Evolutionary conservation across 2,888 invertebrate genomes (phyloP).

Genomic region (Drosophila trichaetosa): DNA sequence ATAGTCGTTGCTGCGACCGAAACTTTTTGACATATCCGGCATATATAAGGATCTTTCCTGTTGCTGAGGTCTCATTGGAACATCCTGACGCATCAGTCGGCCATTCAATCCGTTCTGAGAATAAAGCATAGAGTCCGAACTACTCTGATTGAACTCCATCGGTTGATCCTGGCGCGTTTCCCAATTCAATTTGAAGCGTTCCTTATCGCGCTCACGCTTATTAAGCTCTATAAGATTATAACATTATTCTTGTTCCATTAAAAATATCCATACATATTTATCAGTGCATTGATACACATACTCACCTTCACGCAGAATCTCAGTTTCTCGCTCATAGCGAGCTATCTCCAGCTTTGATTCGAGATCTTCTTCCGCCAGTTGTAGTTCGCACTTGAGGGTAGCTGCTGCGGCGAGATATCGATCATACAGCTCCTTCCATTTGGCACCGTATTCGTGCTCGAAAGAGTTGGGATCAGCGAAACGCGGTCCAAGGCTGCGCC

Average conservation of each 20-base stretch:
- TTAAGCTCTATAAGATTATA: constrained; percentile 20
- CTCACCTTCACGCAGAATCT: constrained; percentile 93
- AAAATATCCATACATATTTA: not conserved
- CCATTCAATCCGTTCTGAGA: not conserved
- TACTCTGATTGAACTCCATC: not conserved
- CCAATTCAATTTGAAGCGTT: constrained; percentile 34
- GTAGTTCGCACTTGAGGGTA: constrained; percentile 93
- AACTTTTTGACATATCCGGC: not conserved
- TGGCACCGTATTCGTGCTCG: constrained; percentile 97
- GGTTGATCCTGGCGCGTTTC: constrained; percentile 15
- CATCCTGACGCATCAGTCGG: not conserved
- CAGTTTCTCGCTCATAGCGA: constrained; percentile 97
- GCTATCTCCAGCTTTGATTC: constrained; percentile 98
- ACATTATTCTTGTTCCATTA: not conserved
- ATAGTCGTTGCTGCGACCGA: constrained; percentile 3
- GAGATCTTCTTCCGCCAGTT: constrained; percentile 95
- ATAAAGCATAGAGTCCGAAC: not conserved
- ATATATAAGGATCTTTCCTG: not conserved
- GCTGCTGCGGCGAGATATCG: constrained; percentile 94
- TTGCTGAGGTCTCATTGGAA: not conserved
- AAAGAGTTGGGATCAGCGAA: constrained; percentile 95
- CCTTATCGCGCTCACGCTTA: constrained; percentile 33
- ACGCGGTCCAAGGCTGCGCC: constrained; percentile 94
- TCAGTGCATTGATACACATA: not conserved
- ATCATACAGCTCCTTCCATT: constrained; percentile 98